Base-by-base conservation (phyloP, 2,888 invertebrate genomes). In the Epinotia bilunana region DNA sequence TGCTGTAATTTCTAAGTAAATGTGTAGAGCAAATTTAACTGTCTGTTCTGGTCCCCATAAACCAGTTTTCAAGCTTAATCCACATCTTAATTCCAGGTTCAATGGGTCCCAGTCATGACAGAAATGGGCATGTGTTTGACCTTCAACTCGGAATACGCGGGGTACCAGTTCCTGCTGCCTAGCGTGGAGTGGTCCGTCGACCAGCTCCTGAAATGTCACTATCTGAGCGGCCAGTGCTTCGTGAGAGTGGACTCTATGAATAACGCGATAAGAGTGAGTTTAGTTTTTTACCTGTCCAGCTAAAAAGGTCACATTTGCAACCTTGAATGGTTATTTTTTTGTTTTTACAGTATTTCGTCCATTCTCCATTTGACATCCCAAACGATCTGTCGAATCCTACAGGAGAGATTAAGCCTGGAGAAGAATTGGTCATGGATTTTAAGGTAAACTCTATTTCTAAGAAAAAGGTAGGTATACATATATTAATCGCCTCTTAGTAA, bases 301-400 rank as follows among this genome's bases (percentile, higher is more conserved):
- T 39, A 39, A 1, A 39, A 39, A 39, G 33, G 33, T 33, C 2
- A 33, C 33, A 33, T 33, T 33, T 39, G 33, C 1, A 39, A 33
- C 9, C 39, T 39, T 39, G 39, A 39, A 39, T 39, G 39, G 39
- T 39, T 9, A 4, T 39, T 9, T 53, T 5, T 20, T 63, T 12
- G 3, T 70, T 33, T 67, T 83, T 83, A 0, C 87, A 95, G 95
- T 95, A 92, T 79, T 95, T 94, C 81, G 87, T 95, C 1, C 95
- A 95, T 78, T 94, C 95, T 0, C 94, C 95, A 0, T 94, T 85
- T 77, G 95, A 95, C 79, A 91, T 95, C 70, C 93, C 95, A 0
- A 94, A 94, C 0, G 91, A 93, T 0, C 91, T 91, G 16, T 93
- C 94, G 1, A 93, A 93, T 69, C 90, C 91, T 0, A 93, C 92